Percentiles rank a stretch among this genome's conserved stretches.
These are phyloP conservation scores for Eurystomus glaucurus DNA, from an alignment of 2,797 vertebrate species.

Conservation along the genomic window DNA sequence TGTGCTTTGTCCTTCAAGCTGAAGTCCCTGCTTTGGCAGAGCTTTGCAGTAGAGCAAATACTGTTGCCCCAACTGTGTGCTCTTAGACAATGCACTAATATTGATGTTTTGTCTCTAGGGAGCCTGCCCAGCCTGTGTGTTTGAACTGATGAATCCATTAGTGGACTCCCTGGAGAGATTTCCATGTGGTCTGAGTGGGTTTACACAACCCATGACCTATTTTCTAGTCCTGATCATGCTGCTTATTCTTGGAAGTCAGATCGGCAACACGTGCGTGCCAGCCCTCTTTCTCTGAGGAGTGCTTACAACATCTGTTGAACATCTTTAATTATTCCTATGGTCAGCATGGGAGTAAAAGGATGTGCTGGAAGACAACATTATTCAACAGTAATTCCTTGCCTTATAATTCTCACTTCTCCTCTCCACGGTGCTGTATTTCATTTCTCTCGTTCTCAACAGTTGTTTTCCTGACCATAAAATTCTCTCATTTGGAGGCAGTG, in stretches of 20 bases:
- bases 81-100: background rate
- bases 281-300: background rate
- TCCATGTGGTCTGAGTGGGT: background rate
- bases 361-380: background rate
- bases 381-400: background rate
- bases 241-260: background rate
- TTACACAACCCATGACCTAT: background rate
- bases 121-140: background rate
- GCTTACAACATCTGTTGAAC: background rate
- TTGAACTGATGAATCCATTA: background rate
- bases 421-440: background rate
- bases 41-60: background rate
- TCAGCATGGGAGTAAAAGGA: background rate
- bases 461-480: conserved; percentile 9
- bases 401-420: background rate
- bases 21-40: background rate
- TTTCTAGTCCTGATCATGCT: background rate
- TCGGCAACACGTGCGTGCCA: fast-evolving
- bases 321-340: background rate
- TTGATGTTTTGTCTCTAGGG: background rate
- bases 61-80: background rate
- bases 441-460: background rate
- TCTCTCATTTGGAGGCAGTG: background rate
- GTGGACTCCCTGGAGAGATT: background rate
- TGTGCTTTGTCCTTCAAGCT: background rate